Base-by-base conservation (phyloP, 2,888 invertebrate species). In the Hirtodrosophila cameraria region DNA sequence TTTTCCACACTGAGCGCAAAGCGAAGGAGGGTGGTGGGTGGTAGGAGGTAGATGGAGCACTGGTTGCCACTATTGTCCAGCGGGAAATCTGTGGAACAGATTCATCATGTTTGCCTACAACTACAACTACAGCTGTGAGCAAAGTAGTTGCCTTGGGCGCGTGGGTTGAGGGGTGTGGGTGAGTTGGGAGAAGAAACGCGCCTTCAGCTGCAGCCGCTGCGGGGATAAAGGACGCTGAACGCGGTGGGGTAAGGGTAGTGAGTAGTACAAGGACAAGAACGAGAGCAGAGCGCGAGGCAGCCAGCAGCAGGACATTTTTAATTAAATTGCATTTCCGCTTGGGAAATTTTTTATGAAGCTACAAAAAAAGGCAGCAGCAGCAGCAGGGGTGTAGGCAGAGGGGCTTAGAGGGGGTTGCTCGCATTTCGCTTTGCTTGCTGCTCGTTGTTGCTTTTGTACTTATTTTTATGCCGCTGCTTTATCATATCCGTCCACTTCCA, bases 311-410 rank as follows among this genome's bases (percentile, higher is more conserved):
- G 86, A 86, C 87, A 88, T 88, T 87, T 88, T 87, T 87, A 87
- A 87, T 87, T 87, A 88, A 88, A 87, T 87, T 87, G 88, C 78
- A 87, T 87, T 87, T 88, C 85, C 85, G 87, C 88, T 82, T 87
- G 83, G 70, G 74, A 86, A 87, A 88, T 88, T 88, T 88, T 84
- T 86, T 80, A 80, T 80, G 86, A 85, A 85, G 78, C 81, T 76
- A 76, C 84, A 78, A 80, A 75, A 76, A 77, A 76, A 62, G 76
- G 48, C 71, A 49, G 59, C 25, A 36, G 33, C 38, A 48, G 28
- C 23, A 36, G 13, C 31, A n/a, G 31, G 5, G 12, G 9, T 6
- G 23, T 8, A 2, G 12, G 20, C n/a, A 12, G 9, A 4, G 2
- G 6, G 7, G 18, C n/a, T n/a, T 8, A 3, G 27, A 27, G 13